A percentile compares a stretch with the other conserved stretches of the same genome.
phyloP scores from a whole-genome alignment of 92 coral and sea anemone species.

The Parazoanthus swiftii region DNA sequence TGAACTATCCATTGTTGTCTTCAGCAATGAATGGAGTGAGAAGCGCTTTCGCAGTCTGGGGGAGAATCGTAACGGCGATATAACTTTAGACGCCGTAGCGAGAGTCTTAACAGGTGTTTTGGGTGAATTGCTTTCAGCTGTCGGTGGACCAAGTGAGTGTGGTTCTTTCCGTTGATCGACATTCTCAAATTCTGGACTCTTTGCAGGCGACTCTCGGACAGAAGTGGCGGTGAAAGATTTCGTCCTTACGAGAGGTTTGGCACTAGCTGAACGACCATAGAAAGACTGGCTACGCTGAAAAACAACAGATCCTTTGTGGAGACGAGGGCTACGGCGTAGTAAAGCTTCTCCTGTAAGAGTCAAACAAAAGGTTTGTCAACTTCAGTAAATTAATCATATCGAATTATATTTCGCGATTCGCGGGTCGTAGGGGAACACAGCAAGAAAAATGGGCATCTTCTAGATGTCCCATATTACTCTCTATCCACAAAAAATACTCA shows the following conservation, averaged over 20 bases:
- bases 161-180: background rate
- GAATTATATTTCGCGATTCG: no score
- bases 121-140: background rate
- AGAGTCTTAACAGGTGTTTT: conserved; percentile 27
- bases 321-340: conserved; percentile 78
- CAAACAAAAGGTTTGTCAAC: no score
- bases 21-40: conserved; percentile 68
- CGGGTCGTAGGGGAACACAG: no score
- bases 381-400: no score
- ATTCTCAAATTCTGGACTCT: conserved; percentile 30
- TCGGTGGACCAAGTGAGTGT: background rate
- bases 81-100: conserved; percentile 1
- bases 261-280: conserved; percentile 69
- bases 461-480: no score
- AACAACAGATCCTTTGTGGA: conserved; percentile 48
- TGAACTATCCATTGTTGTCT: conserved; percentile 42
- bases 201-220: conserved; percentile 50
- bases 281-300: conserved; percentile 86
- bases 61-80: conserved; percentile 73
- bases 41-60: conserved; percentile 70
- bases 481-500: no score
- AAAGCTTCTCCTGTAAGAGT: conserved; percentile 55
- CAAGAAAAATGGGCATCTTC: no score
- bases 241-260: conserved; percentile 71
- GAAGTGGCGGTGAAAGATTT: conserved; percentile 57